Base-by-base conservation (phyloP, 2,888 invertebrate species). In the Dryomyza anilis region DNA sequence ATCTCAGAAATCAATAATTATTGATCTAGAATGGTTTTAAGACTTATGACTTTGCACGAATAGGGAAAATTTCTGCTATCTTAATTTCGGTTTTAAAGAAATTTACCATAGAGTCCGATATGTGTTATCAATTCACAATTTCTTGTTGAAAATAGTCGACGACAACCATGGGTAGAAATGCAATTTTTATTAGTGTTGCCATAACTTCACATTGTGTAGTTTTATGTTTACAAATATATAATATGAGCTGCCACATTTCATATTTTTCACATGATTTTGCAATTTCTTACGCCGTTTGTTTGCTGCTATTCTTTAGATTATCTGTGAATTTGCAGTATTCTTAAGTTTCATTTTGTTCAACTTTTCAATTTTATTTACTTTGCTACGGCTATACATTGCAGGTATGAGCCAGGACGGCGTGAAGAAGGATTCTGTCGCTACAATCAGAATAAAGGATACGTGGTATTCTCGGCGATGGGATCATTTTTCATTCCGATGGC, bases 401-500 rank as follows among this genome's bases (percentile, higher is more conserved):
- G 91, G 91, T 91, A 91, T 71, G 91, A 91, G 76, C 87, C 88
- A 19, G 89, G 89, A 30, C 86, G 89, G 66, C 88, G 89, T 70
- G 72, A 76, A 48, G 86, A 86, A 14, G 87, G 86, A 66, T 88
- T 81, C 78, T 98, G 98, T 81, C 88, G 92, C 14, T 93, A 98
- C 85, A 95, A 95, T 83, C 91, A 95, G 78, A 95, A 95, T 80
- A 90, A 92, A 55, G 91, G 93, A 25, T 98, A 98, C 85, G 98
- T 98, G 52, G 91, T 98, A 43, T 94, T 96, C 80, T 96, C 96
- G 0, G 97, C 97, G 12, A 92, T 95, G 88, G 95, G 97, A 0
- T 96, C 96, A 5, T 98, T 98, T 86, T 98, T 96, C 84, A 87
- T 97, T 29, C 98, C 98, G 0, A 93, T 97, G 86, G 87, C 92